These are phyloP conservation scores for Drosophila sucinea DNA, from an alignment of 1,140 invertebrate genomes.

Conservation along the genomic window DNA sequence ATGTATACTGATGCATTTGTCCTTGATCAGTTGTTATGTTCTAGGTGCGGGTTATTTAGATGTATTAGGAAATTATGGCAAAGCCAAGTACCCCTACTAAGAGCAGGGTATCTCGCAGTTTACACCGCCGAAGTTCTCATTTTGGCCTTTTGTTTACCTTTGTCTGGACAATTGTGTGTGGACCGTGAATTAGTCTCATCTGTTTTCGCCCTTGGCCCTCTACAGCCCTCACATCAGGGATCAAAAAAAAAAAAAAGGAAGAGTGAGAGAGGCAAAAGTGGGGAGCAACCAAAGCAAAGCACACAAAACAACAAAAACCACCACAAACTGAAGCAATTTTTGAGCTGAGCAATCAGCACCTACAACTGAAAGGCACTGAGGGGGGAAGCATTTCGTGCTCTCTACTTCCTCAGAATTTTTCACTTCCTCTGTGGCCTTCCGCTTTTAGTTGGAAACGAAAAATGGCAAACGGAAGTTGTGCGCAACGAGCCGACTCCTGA, in stretches of 20 bases:
- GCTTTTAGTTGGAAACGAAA: slow-evolving; percentile 48
- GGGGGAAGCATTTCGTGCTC: background rate
- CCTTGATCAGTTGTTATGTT: too few relatives aligned
- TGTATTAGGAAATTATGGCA: too few relatives aligned
- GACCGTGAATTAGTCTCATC: slow-evolving; percentile 39
- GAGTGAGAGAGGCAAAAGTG: too few relatives aligned
- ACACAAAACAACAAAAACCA: slow-evolving; percentile 22
- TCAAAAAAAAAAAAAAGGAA: slow-evolving; percentile 6
- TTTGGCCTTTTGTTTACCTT: slow-evolving; percentile 56
- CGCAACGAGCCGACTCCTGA: slow-evolving; percentile 68
- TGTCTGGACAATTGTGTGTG: slow-evolving; percentile 27
- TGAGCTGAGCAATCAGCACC: slow-evolving; percentile 61
- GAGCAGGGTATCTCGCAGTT: too few relatives aligned
- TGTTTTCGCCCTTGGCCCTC: background rate
- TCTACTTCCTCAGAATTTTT: slow-evolving; percentile 19
- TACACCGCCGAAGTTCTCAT: background rate
- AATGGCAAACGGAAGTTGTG: slow-evolving; percentile 66
- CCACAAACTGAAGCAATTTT: slow-evolving; percentile 49
- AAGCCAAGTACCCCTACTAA: background rate
- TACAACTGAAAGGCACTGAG: slow-evolving; percentile 12
- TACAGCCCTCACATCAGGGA: background rate
- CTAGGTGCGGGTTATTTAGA: too few relatives aligned
- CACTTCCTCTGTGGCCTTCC: slow-evolving; percentile 41
- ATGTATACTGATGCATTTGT: too few relatives aligned
- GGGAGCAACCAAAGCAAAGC: slow-evolving; percentile 1